Evolutionary conservation across 2,888 invertebrate genomes (phyloP), one percentile per base, ranked within the genome.

Genomic region (Clivina fossor): DNA sequence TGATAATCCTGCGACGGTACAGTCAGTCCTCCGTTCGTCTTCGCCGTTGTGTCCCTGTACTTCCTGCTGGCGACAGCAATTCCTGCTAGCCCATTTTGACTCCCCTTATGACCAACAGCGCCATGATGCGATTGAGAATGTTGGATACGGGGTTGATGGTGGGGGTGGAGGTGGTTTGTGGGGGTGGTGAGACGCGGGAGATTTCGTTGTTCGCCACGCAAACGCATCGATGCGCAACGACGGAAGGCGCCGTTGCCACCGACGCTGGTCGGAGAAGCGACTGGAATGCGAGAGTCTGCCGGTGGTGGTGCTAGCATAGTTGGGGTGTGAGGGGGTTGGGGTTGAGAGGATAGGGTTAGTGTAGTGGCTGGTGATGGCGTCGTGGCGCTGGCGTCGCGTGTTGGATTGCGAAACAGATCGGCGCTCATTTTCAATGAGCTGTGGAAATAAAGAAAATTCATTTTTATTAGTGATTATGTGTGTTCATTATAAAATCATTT

Each of bases 221-320:
- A 70, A 68, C 85, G 83, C 80, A 85, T 71, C 71, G 85, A 84
- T 55, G 78, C 77, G 64, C 84, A 80, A 70, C 85, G 83, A 61
- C 81, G 80, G 71, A 86, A 80, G 67, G 73, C 64, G 22, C 43
- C 41, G n/a, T n/a, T n/a, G n/a, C n/a, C n/a, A n/a, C n/a, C n/a
- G n/a, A n/a, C n/a, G n/a, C n/a, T n/a, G n/a, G n/a, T n/a, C 7
- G 60, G 60, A n/a, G 60, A 59, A 32, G 58, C 49, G 8, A 61
- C 44, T 32, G 62, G 62, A 35, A 62, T 62, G 9, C 60, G 60
- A 11, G 60, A 58, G 11, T 44, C 38, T 50, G 56, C 28, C n/a
- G 44, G 48, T 33, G 51, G 40, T 48, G 43, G 22, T 43, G 32
- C 13, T 33, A 32, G 26, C 9, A 24, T 37, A 35, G 9, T 7